A percentile compares a stretch with the other conserved stretches of the same genome.
phyloP scores from a whole-genome alignment of 92 coral and sea anemone genomes.

The Desmophyllum pertusum region DNA sequence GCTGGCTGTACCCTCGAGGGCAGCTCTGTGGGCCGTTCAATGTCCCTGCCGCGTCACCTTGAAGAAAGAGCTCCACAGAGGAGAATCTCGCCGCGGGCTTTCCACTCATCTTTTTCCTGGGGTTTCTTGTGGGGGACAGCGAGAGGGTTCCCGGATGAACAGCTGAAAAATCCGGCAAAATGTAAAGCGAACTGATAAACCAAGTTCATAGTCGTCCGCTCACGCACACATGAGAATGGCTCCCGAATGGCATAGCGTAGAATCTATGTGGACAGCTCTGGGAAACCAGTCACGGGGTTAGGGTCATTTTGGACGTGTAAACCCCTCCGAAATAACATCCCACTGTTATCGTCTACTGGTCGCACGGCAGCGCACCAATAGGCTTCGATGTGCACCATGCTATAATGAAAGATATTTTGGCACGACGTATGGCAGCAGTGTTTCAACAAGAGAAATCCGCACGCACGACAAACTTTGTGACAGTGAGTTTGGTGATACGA shows the following conservation, averaged over 20 bases:
- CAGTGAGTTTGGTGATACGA: conserved; percentile 75
- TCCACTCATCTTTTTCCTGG: neutral
- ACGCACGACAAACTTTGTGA: conserved; percentile 45
- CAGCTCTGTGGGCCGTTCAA: conserved; percentile 69
- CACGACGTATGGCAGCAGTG: conserved; percentile 63
- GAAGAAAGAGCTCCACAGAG: conserved; percentile 50
- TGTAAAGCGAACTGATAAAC: conserved; percentile 61
- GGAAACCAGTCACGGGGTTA: conserved; percentile 77
- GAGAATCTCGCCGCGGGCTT: neutral
- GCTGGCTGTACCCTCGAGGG: conserved; percentile 76
- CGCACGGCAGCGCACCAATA: conserved; percentile 88
- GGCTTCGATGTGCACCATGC: conserved; percentile 68
- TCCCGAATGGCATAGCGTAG: conserved; percentile 78
- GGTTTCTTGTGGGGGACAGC: conserved; percentile 50
- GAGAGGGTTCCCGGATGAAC: conserved; percentile 84
- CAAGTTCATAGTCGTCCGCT: conserved; percentile 54
- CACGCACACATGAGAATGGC: conserved; percentile 79
- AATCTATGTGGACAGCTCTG: conserved; percentile 82
- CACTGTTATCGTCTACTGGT: conserved; percentile 31
- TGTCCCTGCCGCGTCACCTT: conserved; percentile 2
- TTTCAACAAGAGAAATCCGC: conserved; percentile 68
- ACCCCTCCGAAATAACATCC: conserved; percentile 87
- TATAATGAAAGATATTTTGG: conserved; percentile 64
- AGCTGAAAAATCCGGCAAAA: conserved; percentile 90
- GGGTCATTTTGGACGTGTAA: conserved; percentile 64